Percentiles rank a stretch among this genome's conserved stretches.
Conservation (phyloP, 2,113 vertebrate species). For the Suncus etruscus region DNA sequence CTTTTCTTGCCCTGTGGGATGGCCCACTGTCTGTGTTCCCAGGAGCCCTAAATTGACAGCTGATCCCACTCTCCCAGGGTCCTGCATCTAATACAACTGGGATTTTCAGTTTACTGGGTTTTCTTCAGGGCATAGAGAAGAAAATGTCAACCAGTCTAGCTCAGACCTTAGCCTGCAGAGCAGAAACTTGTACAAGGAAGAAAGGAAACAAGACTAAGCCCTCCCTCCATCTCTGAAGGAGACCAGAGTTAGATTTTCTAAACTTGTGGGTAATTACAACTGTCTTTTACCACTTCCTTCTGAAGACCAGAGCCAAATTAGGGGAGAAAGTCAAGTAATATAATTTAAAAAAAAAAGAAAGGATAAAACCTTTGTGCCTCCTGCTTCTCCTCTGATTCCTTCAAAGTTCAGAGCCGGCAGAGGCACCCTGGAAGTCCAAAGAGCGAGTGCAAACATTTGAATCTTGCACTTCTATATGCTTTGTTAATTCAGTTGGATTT, state of each 20-base stretch:
- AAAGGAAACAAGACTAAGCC: constrained; percentile 1
- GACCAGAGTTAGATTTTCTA: not conserved
- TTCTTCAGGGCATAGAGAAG: not conserved
- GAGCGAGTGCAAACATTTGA: not conserved
- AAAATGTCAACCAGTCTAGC: constrained; percentile 19
- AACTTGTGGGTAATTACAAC: not conserved
- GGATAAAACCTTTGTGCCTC: not conserved
- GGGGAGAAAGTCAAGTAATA: not conserved
- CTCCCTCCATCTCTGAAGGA: not conserved
- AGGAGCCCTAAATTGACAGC: not conserved
- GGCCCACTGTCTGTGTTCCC: not conserved
- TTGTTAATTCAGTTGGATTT: constrained; percentile 32
- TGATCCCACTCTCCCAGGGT: not conserved
- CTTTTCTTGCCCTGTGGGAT: not conserved
- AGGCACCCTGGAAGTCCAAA: not conserved
- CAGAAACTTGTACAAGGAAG: constrained; percentile 22
- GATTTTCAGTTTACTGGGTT: constrained; percentile 1
- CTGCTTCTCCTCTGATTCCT: constrained; percentile 45
- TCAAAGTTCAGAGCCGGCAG: not conserved
- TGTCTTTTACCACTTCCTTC: constrained; percentile 46
- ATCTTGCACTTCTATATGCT: not conserved
- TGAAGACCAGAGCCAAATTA: constrained; percentile 13
- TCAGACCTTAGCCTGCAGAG: constrained; percentile 48
- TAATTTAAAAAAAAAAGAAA: not conserved
- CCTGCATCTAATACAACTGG: not conserved